Conservation (phyloP, 2,797 vertebrate species). For the Poeciliopsis infans region DNA sequence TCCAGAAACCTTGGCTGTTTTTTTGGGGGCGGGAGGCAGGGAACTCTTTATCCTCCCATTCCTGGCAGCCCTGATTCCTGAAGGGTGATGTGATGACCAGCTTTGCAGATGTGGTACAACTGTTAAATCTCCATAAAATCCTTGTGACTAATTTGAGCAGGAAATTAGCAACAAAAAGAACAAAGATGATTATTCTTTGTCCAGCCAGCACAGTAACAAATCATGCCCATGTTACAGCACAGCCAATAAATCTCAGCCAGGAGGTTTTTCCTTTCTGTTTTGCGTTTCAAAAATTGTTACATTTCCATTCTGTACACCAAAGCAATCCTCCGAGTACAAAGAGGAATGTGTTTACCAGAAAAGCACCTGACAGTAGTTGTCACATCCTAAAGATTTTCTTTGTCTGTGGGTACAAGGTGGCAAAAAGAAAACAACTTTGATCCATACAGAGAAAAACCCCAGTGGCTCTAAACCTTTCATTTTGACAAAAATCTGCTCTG, state of each 20-base stretch:
- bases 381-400: slow-evolving; percentile 8
- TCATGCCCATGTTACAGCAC: background rate
- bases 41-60: slow-evolving; percentile 36
- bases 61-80: slow-evolving; percentile 30
- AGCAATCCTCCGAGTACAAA: background rate
- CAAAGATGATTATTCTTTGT: slow-evolving; percentile 25
- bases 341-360: slow-evolving; percentile 12
- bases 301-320: background rate
- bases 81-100: slow-evolving; percentile 37
- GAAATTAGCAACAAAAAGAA: slow-evolving; percentile 38
- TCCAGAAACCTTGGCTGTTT: slow-evolving; percentile 34
- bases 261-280: slow-evolving; percentile 16
- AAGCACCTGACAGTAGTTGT: background rate
- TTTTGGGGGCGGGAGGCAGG: background rate
- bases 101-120: slow-evolving; percentile 28
- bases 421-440: slow-evolving; percentile 33
- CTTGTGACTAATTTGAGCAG: slow-evolving; percentile 38
- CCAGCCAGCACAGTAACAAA: slow-evolving; percentile 17
- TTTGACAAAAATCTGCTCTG: slow-evolving; percentile 24
- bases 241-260: slow-evolving; percentile 23
- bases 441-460: slow-evolving; percentile 20
- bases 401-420: slow-evolving; percentile 20
- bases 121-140: slow-evolving; percentile 23
- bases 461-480: slow-evolving; percentile 41
- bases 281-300: slow-evolving; percentile 5